Evolutionary conservation across 2,888 invertebrate species (phyloP).

Genomic region (Theretra japonica): DNA sequence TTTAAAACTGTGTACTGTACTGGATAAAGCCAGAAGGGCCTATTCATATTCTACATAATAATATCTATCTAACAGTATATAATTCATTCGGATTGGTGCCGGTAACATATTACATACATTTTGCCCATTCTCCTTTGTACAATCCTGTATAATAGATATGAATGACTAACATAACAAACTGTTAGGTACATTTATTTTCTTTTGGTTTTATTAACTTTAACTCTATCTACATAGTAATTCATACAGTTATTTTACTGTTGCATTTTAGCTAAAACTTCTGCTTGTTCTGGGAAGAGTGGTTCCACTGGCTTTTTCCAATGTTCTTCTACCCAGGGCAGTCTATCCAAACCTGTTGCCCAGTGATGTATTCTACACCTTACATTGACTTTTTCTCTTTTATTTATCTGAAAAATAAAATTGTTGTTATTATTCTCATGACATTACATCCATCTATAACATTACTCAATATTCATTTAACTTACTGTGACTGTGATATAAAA

Average conservation of each 20-base stretch:
- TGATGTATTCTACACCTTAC: conserved; percentile 92
- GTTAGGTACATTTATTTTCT: neutral
- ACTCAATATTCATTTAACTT: conserved; percentile 58
- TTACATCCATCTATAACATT: neutral
- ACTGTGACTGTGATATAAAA: conserved; percentile 92
- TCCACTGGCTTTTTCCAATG: conserved; percentile 85
- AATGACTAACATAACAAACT: too few relatives aligned
- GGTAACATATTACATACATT: too few relatives aligned
- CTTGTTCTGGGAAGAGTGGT: conserved; percentile 85
- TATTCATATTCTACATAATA: too few relatives aligned
- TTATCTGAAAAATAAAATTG: conserved; percentile 82
- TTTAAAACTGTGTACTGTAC: too few relatives aligned
- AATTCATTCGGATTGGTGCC: too few relatives aligned
- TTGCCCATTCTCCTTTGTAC: too few relatives aligned
- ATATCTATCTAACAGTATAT: too few relatives aligned
- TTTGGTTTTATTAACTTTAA: neutral
- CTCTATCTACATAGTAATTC: neutral
- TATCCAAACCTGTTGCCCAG: conserved; percentile 88
- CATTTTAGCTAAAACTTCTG: conserved; percentile 66
- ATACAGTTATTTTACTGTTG: conserved; percentile 47
- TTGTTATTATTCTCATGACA: too few relatives aligned
- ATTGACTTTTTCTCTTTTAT: conserved; percentile 88
- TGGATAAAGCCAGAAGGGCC: too few relatives aligned
- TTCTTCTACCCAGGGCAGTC: conserved; percentile 76
- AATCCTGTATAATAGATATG: too few relatives aligned